Evolutionary conservation across 2,888 invertebrate genomes (phyloP), one percentile per base, ranked within the genome.

Genomic region (Embidobia sp.): DNA sequence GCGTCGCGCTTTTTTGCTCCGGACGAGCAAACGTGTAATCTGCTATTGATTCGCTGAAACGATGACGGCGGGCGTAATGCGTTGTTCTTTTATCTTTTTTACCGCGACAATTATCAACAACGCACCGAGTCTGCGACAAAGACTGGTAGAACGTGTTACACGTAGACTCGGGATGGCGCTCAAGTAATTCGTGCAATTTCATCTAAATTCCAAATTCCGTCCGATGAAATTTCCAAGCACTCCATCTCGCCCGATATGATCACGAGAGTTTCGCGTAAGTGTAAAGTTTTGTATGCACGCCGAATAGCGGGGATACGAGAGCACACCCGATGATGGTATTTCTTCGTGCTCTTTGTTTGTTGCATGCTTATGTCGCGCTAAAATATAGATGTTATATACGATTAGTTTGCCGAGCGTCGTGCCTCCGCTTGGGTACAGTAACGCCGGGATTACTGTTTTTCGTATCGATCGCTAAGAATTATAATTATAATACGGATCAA

Each of bases 151-250:
- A 53, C 75, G 35, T 59, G 37, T 66, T 53, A 59, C 55, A 35
- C 31, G 63, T 27, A 44, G 33, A 64, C 46, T 31, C 67, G 55
- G 76, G 53, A 78, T 74, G 72, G 79, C 80, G 72, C 66, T 79
- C 79, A 82, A 88, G 87, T 87, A 88, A 89, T 89, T 87, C 86
- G 83, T 84, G 87, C 87, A 88, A 89, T 89, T 89, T 89, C 88
- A 89, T 89, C 86, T 86, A 89, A 89, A 89, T 89, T 89, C 89
- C 78, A 74, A 78, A 77, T 77, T 77, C 72, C 67, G 48, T 49
- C 55, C 85, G 80, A 82, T 82, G 84, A 87, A 87, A 87, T 87
- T 87, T 87, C 86, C 83, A 64, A 77, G 51, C 69, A 63, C 75
- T 78, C 64, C 74, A 67, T 74, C 74, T 59, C 74, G 59, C 61